Evolutionary conservation across 1,140 invertebrate genomes (phyloP), one percentile per base, ranked within the genome.

Genomic region (Portunus trituberculatus): DNA sequence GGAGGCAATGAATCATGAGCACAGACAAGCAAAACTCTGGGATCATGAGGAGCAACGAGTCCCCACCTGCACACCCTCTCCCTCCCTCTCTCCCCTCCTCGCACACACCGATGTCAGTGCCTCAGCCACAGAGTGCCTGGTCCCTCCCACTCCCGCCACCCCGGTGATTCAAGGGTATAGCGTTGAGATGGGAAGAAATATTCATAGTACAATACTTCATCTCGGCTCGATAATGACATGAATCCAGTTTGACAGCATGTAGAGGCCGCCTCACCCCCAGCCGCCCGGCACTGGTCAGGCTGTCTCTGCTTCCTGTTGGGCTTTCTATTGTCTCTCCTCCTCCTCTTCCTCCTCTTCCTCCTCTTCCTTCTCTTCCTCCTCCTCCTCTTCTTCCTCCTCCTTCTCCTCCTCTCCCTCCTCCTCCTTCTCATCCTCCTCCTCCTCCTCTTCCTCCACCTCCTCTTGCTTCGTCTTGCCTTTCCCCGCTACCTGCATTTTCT

Each of bases 1-100:
- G 45, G 89, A 3, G n/a, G 39, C 84, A 20, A 76, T 76, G 67
- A 87, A 32, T 87, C 84, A 87, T 87, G 31, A 87, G 84, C 31
- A 87, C 84, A 87, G 31, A 87, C 84, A 87, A 39, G 84, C 84
- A 87, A 20, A 16, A 46, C 16, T 28, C 84, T 4, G 31, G 7
- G 84, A 46, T 87, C 84, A 87, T 87, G 84, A 39, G 4, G 14
- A 87, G 28, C 32, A 45, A 12, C 28, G 29, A 16, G 14, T 29
- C 92, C 20, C 83, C 82, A 20, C 48, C 39, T 45, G n/a, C n/a
- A n/a, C 45, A 12, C 76, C 82, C 45, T 14, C 20, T 48, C 28
- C 92, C 12, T 48, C 20, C 45, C 39, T 84, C 92, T 31, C 45
- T n/a, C 92, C 45, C 39, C 39, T 67, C n/a, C 28, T 28, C 28